Percentiles rank a stretch among this genome's conserved stretches.
These are phyloP conservation scores for Anguilla japonica DNA, from an alignment of 2,113 vertebrate species.

Conservation along the genomic window DNA sequence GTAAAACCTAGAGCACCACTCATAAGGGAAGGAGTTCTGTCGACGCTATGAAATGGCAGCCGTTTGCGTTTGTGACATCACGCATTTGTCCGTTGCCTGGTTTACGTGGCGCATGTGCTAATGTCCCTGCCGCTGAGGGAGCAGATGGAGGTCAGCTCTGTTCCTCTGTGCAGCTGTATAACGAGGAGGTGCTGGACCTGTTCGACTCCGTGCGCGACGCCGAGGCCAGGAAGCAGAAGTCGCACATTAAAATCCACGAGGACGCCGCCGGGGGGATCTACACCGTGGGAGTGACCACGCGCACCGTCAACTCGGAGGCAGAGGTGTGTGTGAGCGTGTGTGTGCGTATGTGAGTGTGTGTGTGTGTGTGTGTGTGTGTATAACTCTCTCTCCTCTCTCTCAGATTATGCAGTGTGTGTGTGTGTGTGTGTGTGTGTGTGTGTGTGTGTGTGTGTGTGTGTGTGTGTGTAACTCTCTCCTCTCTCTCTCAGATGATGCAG, in stretches of 20 bases:
- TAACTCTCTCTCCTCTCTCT: not conserved
- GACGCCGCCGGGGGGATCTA: slow-evolving; percentile 94
- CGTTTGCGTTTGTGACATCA: too few species aligned
- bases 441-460: not conserved
- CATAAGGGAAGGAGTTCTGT: not conserved
- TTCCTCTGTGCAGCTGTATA: slow-evolving; percentile 80
- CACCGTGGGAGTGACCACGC: slow-evolving; percentile 94
- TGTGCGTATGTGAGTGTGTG: not conserved
- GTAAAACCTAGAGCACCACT: too few species aligned
- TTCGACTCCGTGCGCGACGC: slow-evolving; percentile 91
- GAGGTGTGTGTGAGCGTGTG: slow-evolving; percentile 64
- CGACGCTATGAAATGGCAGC: too few species aligned
- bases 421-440: not conserved
- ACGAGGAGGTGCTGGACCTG: slow-evolving; percentile 94
- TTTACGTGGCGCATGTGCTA: too few species aligned
- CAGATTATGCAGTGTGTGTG: not conserved
- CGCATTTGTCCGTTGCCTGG: too few species aligned
- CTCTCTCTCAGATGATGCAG: not conserved
- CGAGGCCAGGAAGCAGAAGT: slow-evolving; percentile 88
- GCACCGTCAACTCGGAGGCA: slow-evolving; percentile 83
- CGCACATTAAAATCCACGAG: slow-evolving; percentile 94
- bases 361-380: not conserved
- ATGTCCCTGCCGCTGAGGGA: not conserved
- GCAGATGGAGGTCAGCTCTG: not conserved
- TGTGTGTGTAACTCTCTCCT: not conserved